phyloP scores from a whole-genome alignment of 2,797 vertebrate genomes.

The Crypturellus tataupa region DNA sequence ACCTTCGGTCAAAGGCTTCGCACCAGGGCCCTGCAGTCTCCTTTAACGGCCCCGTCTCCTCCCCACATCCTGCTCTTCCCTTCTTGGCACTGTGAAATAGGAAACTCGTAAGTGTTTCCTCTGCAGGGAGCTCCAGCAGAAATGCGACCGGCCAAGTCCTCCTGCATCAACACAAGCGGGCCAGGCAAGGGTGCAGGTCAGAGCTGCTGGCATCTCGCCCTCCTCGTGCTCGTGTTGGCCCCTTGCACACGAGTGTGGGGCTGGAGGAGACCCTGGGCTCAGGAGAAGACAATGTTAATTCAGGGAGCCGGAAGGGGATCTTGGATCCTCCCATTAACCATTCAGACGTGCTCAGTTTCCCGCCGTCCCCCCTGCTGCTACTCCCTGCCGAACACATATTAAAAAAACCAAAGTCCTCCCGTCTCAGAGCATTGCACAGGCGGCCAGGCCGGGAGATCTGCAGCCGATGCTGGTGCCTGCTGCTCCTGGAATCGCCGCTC shows the following conservation, averaged over 20 bases:
- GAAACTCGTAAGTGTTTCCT: background rate
- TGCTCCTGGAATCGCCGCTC: accelerated
- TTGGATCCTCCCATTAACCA: background rate
- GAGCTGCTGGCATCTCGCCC: background rate
- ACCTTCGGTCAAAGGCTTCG: background rate
- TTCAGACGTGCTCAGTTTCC: background rate
- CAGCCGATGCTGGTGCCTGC: background rate
- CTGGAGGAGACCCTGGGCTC: background rate
- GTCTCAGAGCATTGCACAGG: background rate
- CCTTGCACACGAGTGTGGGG: accelerated
- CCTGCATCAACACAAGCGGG: background rate
- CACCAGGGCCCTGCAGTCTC: background rate
- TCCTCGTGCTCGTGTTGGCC: background rate
- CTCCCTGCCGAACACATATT: background rate
- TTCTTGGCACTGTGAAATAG: background rate
- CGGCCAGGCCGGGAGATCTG: background rate
- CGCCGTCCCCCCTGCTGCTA: background rate
- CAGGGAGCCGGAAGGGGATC: background rate
- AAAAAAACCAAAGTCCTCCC: background rate
- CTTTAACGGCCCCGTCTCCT: background rate
- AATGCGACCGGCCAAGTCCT: background rate
- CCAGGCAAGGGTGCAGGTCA: background rate
- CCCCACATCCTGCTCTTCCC: background rate
- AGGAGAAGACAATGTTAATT: accelerated
- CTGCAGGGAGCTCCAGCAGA: background rate